phyloP scores from a whole-genome alignment of 2,797 vertebrate species.

The Hozukius guyotensis region DNA sequence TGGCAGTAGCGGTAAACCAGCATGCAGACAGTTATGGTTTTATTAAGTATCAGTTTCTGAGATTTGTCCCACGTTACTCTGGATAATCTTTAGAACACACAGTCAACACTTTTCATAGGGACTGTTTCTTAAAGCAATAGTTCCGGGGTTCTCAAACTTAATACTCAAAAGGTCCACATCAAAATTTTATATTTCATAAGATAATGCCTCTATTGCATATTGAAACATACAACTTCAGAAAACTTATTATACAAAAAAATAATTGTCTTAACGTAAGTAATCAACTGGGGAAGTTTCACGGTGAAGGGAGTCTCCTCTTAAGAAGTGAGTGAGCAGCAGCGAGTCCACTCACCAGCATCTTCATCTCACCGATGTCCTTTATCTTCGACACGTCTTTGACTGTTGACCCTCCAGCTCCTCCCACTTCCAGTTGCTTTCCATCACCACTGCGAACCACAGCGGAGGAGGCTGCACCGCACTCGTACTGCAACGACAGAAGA shows the following conservation, averaged over 20 bases:
- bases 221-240: no score
- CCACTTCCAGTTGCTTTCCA: slow-evolving; percentile 50
- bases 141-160: no score
- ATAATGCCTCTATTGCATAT: no score
- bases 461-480: slow-evolving; percentile 35
- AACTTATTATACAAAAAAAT: no score
- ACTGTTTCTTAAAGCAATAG: not conserved
- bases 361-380: slow-evolving; percentile 57
- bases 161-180: no score
- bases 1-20: not conserved
- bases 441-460: slow-evolving; percentile 24
- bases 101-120: not conserved
- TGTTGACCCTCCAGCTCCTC: slow-evolving; percentile 39
- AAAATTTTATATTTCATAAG: no score
- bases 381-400: slow-evolving; percentile 53
- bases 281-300: no score
- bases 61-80: not conserved
- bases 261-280: no score
- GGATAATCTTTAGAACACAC: not conserved
- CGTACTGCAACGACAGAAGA: slow-evolving; percentile 51
- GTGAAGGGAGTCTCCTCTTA: not conserved
- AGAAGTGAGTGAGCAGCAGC: not conserved
- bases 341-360: slow-evolving; percentile 65
- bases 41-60: not conserved
- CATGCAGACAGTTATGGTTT: not conserved